These are phyloP conservation scores for Labeo calbasu DNA, from an alignment of 2,797 vertebrate genomes.

Conservation along the genomic window DNA sequence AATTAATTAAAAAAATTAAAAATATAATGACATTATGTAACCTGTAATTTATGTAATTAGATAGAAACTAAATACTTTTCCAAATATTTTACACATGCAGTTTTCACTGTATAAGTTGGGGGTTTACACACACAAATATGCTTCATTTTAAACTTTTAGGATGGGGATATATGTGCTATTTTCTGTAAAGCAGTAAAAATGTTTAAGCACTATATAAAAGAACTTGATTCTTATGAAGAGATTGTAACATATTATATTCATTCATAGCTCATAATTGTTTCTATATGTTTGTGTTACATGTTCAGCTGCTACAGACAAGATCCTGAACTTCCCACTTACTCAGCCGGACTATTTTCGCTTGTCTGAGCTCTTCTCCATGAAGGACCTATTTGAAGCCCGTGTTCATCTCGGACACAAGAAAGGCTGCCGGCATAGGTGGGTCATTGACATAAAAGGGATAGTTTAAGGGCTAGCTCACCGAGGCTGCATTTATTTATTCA, in stretches of 20 bases:
- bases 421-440: slow-evolving; percentile 90
- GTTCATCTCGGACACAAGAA: slow-evolving; percentile 96
- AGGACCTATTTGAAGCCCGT: slow-evolving; percentile 88
- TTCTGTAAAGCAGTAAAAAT: neutral
- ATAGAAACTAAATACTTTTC: no score
- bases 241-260: slow-evolving; percentile 24
- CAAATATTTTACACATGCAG: no score
- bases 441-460: neutral
- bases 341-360: slow-evolving; percentile 89
- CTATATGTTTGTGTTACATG: neutral
- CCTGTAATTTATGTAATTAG: no score
- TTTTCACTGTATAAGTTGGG: no score
- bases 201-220: neutral
- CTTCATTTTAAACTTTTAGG: neutral
- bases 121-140: neutral
- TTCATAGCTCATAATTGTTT: neutral
- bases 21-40: no score
- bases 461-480: neutral
- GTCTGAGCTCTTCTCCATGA: slow-evolving; percentile 87
- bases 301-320: slow-evolving; percentile 59
- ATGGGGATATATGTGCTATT: neutral
- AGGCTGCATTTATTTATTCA: no score
- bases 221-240: neutral
- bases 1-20: no score
- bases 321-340: slow-evolving; percentile 78